Conservation (phyloP, 1,140 invertebrate genomes). For the Lerema accius region DNA sequence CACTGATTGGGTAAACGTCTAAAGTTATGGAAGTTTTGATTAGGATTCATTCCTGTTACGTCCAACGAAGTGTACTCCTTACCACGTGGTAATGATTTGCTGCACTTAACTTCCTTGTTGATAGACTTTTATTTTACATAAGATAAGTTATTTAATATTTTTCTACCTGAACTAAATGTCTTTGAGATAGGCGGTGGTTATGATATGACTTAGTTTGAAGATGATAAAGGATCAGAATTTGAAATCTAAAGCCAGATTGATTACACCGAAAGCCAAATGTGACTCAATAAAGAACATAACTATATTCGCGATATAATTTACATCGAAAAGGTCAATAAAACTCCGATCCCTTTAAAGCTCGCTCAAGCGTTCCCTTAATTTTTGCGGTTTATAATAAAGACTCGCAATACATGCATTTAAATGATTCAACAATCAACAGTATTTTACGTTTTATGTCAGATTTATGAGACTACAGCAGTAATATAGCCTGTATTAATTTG, state of each 20-base stretch:
- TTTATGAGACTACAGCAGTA: constrained; percentile 10
- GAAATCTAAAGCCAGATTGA: constrained; percentile 6
- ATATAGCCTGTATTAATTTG: constrained; percentile 17
- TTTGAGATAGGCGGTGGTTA: no score
- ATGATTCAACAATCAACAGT: constrained; percentile 2
- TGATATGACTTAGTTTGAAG: no score
- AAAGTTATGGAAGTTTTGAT: no score
- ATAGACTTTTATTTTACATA: no score
- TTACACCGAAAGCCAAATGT: neutral
- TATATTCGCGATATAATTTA: neutral
- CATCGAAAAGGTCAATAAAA: neutral
- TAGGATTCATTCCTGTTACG: no score
- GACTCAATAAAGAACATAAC: neutral
- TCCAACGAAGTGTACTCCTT: no score
- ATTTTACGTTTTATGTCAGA: constrained; percentile 24
- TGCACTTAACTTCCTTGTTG: no score
- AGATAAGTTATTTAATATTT: neutral
- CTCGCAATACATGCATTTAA: constrained; percentile 9
- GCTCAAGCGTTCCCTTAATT: neutral
- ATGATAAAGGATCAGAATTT: neutral
- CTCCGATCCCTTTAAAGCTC: neutral
- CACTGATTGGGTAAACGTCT: no score
- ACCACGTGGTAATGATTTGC: no score
- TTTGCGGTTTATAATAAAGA: neutral
- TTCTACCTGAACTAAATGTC: neutral